Percentiles rank a stretch among this genome's conserved stretches.
phyloP scores from a whole-genome alignment of 1,140 invertebrate species.

The Ephestia elutella region DNA sequence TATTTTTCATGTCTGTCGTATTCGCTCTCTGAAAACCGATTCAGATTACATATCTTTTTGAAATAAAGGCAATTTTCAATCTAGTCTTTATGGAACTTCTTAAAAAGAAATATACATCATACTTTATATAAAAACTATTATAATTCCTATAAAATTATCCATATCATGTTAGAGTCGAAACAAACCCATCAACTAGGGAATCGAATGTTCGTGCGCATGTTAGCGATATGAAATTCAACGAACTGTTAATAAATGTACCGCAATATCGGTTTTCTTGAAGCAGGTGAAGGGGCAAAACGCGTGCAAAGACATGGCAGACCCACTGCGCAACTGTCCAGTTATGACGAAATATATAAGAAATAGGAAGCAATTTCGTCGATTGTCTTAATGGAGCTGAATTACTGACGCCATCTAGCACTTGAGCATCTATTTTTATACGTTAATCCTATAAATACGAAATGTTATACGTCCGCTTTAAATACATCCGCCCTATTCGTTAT shows the following conservation, averaged over 20 bases:
- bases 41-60: no score
- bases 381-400: background rate
- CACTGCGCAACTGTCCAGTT: background rate
- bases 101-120: background rate
- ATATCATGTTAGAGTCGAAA: background rate
- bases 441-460: constrained; percentile 5
- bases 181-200: background rate
- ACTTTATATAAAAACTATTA: no score
- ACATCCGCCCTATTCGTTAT: constrained; percentile 16
- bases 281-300: background rate
- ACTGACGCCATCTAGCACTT: background rate
- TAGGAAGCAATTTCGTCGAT: background rate
- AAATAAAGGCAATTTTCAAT: no score
- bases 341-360: background rate
- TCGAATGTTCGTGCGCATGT: constrained; percentile 1
- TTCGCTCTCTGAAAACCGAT: no score
- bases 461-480: constrained; percentile 19
- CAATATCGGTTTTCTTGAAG: constrained; percentile 5
- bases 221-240: background rate
- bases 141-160: no score
- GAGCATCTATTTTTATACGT: constrained; percentile 3
- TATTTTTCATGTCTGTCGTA: no score
- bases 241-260: background rate
- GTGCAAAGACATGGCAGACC: background rate
- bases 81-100: no score